Evolutionary conservation across 1,140 invertebrate genomes (phyloP).

Genomic region (Zaprionus davidi): DNA sequence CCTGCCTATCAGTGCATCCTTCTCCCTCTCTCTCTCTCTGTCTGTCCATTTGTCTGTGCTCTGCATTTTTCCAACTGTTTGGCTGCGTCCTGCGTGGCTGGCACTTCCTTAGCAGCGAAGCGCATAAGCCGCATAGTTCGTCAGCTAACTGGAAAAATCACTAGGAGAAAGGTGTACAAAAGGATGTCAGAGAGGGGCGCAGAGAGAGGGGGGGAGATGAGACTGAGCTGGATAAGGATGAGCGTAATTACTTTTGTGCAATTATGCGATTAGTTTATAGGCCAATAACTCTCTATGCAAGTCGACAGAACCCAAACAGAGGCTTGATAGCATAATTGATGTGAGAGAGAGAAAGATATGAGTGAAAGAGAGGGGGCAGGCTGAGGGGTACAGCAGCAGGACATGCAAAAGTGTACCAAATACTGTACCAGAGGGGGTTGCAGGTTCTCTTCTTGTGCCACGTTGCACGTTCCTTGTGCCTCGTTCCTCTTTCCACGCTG

Average conservation of each 20-base stretch:
- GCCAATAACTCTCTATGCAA: slow-evolving; percentile 70
- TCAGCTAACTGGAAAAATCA: slow-evolving; percentile 78
- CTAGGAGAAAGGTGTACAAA: slow-evolving; percentile 49
- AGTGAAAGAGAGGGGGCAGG: background rate
- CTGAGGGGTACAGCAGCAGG: background rate
- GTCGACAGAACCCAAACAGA: slow-evolving; percentile 10
- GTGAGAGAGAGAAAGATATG: slow-evolving; percentile 17
- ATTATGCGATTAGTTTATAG: slow-evolving; percentile 83
- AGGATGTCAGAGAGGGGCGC: slow-evolving; percentile 2
- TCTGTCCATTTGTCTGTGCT: slow-evolving; percentile 27
- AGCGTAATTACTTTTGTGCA: slow-evolving; percentile 78
- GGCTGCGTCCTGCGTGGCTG: slow-evolving; percentile 44
- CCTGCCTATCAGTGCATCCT: slow-evolving; percentile 27
- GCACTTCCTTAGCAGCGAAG: slow-evolving; percentile 69
- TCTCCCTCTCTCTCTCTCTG: slow-evolving; percentile 7
- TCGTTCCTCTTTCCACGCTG: background rate
- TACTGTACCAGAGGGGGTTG: background rate
- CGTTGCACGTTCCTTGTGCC: no score
- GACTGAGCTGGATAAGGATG: slow-evolving; percentile 33
- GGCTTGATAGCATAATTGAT: slow-evolving; percentile 59
- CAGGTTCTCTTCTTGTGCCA: background rate
- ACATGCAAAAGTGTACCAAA: background rate
- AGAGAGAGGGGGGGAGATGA: slow-evolving; percentile 19
- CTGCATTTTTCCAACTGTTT: slow-evolving; percentile 55
- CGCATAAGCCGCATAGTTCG: slow-evolving; percentile 78